Evolutionary conservation across 2,888 invertebrate species (phyloP), one percentile per base, ranked within the genome.

Genomic region (Netelia inedita): DNA sequence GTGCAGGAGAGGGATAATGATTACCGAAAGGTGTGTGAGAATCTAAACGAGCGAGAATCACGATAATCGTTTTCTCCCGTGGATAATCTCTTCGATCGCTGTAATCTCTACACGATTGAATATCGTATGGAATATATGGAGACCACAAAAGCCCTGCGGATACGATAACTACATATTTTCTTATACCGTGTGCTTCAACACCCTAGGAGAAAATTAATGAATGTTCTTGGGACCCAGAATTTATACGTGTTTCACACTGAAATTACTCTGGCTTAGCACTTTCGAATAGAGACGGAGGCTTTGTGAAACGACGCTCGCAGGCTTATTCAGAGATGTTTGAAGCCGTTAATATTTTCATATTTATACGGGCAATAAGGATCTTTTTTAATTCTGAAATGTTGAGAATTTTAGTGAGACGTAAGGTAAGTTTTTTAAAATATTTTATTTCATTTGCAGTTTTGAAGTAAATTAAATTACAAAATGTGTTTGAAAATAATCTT

Each of bases 41-140:
- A 78, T 78, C 23, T 68, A 23, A 76, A 76, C 76, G 79, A 72
- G 66, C 71, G 72, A 61, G 57, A 57, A 57, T 79, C 63, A 79
- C 69, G 81, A 81, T 85, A 78, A 85, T 85, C 78, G 63, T 81
- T 85, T 81, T 85, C 81, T 74, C 41, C 59, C 10, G 46, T 55
- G 19, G 81, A 81, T 85, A 78, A 85, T 85, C 69, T 68, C 78
- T 81, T 74, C 73, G 74, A 85, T 81, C 63, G 69, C 14, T 71
- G 16, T 55, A 74, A 83, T 80, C 65, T 73, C 46, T 19, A 41
- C 65, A 46, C 63, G 78, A 81, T 81, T 81, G 65, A 71, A 81
- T 80, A 53, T 71, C 23, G 72, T 79, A 50, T 55, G 16, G 16
- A 16, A 55, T 55, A 23, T 72, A 43, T 65, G 66, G 28, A 63